These are phyloP conservation scores for Mellivora capensis DNA, from an alignment of 2,113 vertebrate genomes.

Conservation along the genomic window DNA sequence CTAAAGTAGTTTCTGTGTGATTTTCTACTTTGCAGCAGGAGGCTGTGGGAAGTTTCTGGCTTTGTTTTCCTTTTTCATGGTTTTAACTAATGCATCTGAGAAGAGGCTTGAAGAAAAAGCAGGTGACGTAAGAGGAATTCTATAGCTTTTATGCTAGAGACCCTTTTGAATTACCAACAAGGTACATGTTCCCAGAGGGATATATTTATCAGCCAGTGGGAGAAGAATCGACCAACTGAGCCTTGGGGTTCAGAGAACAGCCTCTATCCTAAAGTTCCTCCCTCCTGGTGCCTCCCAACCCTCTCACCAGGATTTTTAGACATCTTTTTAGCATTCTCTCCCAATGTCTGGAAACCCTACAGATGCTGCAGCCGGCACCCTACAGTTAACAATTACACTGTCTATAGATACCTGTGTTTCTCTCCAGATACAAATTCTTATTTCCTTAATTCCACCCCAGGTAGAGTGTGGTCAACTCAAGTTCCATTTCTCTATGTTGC, in stretches of 20 bases:
- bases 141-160: neutral
- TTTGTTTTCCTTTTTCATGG: constrained; percentile 12
- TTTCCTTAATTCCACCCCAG: neutral
- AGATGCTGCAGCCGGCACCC: neutral
- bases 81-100: neutral
- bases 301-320: neutral
- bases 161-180: neutral
- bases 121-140: neutral
- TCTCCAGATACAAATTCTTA: neutral
- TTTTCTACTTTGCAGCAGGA: neutral
- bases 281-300: neutral
- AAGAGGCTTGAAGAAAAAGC: neutral
- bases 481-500: neutral
- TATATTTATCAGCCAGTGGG: neutral
- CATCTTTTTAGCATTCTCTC: neutral
- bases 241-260: neutral
- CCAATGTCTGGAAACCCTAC: neutral
- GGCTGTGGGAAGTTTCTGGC: neutral
- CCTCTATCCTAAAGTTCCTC: neutral
- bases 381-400: neutral
- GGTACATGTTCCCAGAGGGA: neutral
- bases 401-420: neutral
- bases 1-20: neutral
- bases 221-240: neutral
- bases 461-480: neutral